Evolutionary conservation across 1,140 invertebrate genomes (phyloP).

Genomic region (Thalassaphorura encarpata): DNA sequence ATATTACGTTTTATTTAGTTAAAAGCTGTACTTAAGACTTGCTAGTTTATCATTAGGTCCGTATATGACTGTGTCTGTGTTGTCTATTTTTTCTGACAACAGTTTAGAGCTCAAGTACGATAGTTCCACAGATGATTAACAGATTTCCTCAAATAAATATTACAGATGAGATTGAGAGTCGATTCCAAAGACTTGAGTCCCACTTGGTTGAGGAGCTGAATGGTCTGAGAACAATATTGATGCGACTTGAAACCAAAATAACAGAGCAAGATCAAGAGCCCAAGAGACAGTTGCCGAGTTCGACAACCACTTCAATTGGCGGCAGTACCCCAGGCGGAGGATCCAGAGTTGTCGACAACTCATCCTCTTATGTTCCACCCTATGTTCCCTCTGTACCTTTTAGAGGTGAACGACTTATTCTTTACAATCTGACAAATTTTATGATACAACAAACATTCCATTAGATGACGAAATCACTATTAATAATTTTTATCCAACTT

Average conservation of each 20-base stretch:
- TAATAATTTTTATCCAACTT: too few species aligned
- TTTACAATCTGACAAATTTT: too few species aligned
- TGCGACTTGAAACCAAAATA: slow-evolving; percentile 37
- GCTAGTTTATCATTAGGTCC: too few species aligned
- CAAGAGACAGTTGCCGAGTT: slow-evolving; percentile 9
- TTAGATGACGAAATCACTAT: too few species aligned
- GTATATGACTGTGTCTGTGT: too few species aligned
- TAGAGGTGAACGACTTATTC: slow-evolving; percentile 17
- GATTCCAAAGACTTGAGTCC: slow-evolving; percentile 35
- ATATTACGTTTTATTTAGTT: too few species aligned
- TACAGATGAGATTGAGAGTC: slow-evolving; percentile 38
- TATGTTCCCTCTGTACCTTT: slow-evolving; percentile 15
- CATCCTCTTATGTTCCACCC: background rate
- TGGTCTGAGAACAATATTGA: slow-evolving; percentile 36
- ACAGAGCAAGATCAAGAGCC: slow-evolving; percentile 35
- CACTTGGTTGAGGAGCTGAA: slow-evolving; percentile 36
- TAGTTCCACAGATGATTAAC: too few species aligned
- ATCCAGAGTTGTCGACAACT: slow-evolving; percentile 13
- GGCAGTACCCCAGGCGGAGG: background rate
- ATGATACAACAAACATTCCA: too few species aligned
- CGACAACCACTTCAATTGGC: background rate
- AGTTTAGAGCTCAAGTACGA: too few species aligned
- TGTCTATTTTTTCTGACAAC: too few species aligned
- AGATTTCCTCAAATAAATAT: too few species aligned
- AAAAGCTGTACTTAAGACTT: too few species aligned